Evolutionary conservation across 2,797 vertebrate species (phyloP).

Genomic region (Platalea minor): DNA sequence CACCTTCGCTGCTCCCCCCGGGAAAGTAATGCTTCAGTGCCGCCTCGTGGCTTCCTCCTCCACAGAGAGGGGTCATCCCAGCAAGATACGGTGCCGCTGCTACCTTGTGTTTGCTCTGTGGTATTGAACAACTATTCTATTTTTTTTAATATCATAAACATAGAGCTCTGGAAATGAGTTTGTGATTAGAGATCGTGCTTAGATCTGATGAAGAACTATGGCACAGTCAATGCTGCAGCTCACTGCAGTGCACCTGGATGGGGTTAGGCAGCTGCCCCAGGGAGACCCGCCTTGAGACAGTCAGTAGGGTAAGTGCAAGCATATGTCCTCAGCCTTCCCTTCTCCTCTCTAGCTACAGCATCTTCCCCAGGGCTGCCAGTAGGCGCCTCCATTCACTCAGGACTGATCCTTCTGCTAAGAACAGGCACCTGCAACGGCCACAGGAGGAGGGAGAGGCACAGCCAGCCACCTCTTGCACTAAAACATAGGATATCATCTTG

Average conservation of each 20-base stretch:
- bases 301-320: not conserved
- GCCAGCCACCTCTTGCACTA: not conserved
- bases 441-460: not conserved
- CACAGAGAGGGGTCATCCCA: not conserved
- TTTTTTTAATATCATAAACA: not conserved
- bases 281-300: accelerated
- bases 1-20: not conserved
- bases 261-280: too few relatives aligned
- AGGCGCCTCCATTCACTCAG: accelerated
- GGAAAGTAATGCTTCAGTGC: not conserved
- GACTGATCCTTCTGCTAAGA: not conserved
- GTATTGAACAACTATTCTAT: not conserved
- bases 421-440: not conserved
- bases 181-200: not conserved
- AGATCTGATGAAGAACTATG: not conserved
- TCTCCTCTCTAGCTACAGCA: not conserved
- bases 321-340: not conserved
- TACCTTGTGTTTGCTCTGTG: not conserved
- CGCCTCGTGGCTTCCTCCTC: not conserved
- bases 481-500: accelerated
- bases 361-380: not conserved
- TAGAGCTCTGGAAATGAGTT: not conserved
- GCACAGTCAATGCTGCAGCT: not conserved
- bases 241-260: too few relatives aligned
- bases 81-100: not conserved